Base-by-base conservation (phyloP, 2,113 vertebrate species). In the Morone saxatilis region DNA sequence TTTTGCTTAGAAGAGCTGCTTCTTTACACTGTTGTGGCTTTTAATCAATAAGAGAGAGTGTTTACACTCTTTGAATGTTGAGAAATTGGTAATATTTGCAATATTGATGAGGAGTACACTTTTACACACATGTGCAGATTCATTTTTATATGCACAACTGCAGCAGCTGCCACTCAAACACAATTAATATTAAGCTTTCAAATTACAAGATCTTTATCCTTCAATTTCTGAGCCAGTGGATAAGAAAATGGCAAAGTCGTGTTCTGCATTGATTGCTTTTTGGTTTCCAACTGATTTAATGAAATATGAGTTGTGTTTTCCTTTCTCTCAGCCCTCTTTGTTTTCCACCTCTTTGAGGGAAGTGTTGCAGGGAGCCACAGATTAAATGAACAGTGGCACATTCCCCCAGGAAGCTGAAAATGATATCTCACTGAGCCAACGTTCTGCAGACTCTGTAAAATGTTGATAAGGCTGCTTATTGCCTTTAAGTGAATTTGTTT, bases 391-490 rank as follows among this genome's bases (percentile, higher is more conserved):
- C 81, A 74, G 86, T 62, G 83, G 56, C 80, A 40, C 13, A 36
- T 81, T 83, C 86, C 85, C 86, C 73, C 85, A 43, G 82, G 85
- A 89, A 61, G 78, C 89, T 76, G 82, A 65, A 91, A 91, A 92
- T 69, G 70, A 92, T 88, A 92, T 88, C 89, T 81, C 81, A 74
- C 72, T 0, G 53, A 81, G 83, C 63, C 73, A 63, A 80, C 7
- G 2, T 67, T 63, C 72, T 73, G 73, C 81, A 69, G 71, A 74
- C 71, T 63, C 74, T 88, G 86, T 62, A 45, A 71, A 85, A 76
- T 45, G 63, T 54, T 68, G 89, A 93, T 92, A 91, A 89, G 71
- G 48, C 41, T 1, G 31, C 54, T 85, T 75, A 81, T 76, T 83
- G 72, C 51, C 59, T 90, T 81, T 70, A 84, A 88, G 77, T 41